Conservation (phyloP, 2,797 vertebrate genomes). For the Premnoplex brunnescens region DNA sequence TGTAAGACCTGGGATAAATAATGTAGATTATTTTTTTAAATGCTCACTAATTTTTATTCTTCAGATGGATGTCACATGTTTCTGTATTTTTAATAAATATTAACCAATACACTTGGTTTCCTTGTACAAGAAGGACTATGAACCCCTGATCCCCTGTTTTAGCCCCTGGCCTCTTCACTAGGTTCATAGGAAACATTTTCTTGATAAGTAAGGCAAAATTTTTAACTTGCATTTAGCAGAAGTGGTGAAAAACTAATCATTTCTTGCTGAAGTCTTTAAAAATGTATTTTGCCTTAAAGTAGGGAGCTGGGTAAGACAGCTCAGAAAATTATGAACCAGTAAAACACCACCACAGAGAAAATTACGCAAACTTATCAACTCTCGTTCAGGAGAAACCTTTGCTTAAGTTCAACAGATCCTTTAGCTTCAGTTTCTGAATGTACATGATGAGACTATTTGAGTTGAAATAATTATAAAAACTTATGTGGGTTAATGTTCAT, state of each 20-base stretch:
- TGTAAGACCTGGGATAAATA: not conserved
- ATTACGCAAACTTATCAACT: not conserved
- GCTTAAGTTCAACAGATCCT: not conserved
- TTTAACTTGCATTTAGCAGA: not conserved
- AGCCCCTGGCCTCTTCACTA: not conserved
- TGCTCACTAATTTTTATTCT: not conserved
- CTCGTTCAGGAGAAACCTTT: not conserved
- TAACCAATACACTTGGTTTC: not conserved
- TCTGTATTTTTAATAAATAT: not conserved
- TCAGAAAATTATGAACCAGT: not conserved
- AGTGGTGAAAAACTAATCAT: not conserved
- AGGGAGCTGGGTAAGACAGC: not conserved
- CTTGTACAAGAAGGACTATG: not conserved
- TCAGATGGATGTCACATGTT: not conserved
- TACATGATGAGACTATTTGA: not conserved
- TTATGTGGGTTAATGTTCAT: not conserved
- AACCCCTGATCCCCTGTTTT: not conserved
- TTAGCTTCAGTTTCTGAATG: conserved; percentile 3
- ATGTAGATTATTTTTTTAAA: not conserved
- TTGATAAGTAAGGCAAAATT: not conserved
- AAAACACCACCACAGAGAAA: not conserved
- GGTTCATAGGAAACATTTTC: not conserved
- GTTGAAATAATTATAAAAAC: conserved; percentile 43
- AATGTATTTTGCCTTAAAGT: not conserved
- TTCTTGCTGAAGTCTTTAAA: not conserved